Percentiles rank a stretch among this genome's conserved stretches.
Evolutionary conservation across 2,888 invertebrate species (phyloP).

Genomic region (Nephrotoma appendiculata): DNA sequence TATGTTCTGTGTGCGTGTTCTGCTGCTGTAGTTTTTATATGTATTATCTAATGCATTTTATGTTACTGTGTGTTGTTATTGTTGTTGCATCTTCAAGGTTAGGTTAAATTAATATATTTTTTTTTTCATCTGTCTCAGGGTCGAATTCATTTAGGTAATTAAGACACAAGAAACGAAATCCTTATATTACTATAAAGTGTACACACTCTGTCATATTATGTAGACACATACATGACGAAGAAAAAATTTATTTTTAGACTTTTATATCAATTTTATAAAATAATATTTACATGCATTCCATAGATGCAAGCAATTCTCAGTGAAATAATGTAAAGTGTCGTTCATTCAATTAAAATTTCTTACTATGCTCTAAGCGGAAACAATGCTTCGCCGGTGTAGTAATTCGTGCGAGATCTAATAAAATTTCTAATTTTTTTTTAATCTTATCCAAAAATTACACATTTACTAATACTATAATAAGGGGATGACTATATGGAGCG

Average conservation of each 20-base stretch:
- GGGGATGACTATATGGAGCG: neutral
- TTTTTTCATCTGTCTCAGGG: neutral
- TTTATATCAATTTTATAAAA: neutral
- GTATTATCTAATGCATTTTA: neutral
- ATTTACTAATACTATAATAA: neutral
- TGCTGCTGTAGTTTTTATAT: neutral
- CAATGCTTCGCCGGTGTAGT: neutral
- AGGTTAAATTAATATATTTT: neutral
- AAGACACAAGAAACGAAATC: neutral
- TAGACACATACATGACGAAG: neutral
- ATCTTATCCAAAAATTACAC: neutral
- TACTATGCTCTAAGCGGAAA: neutral
- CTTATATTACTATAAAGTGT: neutral
- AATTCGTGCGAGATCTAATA: neutral
- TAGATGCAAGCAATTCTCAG: neutral
- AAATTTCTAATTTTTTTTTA: neutral
- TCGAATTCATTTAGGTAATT: neutral
- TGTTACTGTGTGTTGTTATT: neutral
- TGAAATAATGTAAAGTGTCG: neutral
- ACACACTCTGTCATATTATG: neutral
- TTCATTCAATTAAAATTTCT: neutral
- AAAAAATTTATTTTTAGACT: neutral
- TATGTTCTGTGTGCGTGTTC: neutral
- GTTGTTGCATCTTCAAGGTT: neutral
- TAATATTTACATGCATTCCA: neutral